Evolutionary conservation across 2,113 vertebrate genomes (phyloP), one percentile per base, ranked within the genome.

Genomic region (Phylloscopus trochiloides): DNA sequence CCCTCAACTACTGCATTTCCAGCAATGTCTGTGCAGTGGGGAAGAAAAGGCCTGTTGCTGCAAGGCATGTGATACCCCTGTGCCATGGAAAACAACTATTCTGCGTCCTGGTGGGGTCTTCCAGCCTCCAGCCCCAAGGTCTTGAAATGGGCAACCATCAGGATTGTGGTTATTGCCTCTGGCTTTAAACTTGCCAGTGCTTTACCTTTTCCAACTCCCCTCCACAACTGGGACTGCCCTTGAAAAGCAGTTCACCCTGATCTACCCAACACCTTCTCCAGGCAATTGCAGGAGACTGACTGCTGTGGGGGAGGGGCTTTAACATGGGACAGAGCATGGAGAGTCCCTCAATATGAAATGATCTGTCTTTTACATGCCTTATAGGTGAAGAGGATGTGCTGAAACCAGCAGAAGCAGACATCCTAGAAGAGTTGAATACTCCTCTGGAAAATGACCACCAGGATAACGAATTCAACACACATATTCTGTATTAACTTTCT

Each of bases 381-480:
- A 25, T 12, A 98, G 98, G 94, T 96, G 76, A 84, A 61, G 82
- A 91, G 38, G 92, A 96, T 45, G 28, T 76, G 57, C 43, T 90
- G 74, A 57, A 77, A 59, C 76, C 68, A 71, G 63, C 62, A 48
- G 97, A 94, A 55, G 67, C 48, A 67, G 95, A 87, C 62, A 65
- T 36, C 36, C 38, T 88, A n/a, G 90, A 67, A 57, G 74, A 18
- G 54, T 24, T 85, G 58, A 84, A 81, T 3, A 12, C 24, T 89
- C 19, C 86, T 40, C 80, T 94, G 86, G 95, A 97, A 80, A 94
- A 47, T 28, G 66, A 95, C 3, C 26, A 65, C 3, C 40, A 80
- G 62, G 96, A 96, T 68, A 79, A 93, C 0, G 48, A 95, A 17
- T 52, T 57, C 52, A 81, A 28, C 59, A 63, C 78, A 48, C 62